These are phyloP conservation scores for Oriolus oriolus DNA, from an alignment of 2,113 vertebrate genomes.

Conservation along the genomic window DNA sequence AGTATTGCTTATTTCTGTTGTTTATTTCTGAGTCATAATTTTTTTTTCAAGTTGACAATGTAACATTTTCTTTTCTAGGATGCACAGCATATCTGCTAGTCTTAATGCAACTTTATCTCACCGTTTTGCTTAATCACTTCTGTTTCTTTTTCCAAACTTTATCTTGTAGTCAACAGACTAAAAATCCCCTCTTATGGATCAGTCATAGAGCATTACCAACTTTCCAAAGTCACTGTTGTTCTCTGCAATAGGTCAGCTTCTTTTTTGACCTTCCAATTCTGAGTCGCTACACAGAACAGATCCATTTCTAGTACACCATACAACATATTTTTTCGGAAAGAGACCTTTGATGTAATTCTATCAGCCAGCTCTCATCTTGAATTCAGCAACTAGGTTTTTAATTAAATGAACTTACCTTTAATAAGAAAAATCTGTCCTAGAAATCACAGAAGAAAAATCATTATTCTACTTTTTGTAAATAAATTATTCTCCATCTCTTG, in stretches of 20 bases:
- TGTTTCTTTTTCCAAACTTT: not conserved
- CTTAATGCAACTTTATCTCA: not conserved
- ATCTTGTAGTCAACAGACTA: not conserved
- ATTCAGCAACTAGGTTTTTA: not conserved
- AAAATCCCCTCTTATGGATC: not conserved
- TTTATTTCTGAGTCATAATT: not conserved
- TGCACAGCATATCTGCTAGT: not conserved
- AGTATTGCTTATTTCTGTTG: not conserved
- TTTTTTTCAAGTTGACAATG: not conserved
- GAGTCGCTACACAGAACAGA: not conserved
- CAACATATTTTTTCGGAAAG: not conserved
- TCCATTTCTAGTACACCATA: not conserved
- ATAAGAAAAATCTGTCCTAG: not conserved
- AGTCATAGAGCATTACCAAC: not conserved
- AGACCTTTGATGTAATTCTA: not conserved
- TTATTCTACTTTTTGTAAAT: not conserved
- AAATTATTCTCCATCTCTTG: not conserved
- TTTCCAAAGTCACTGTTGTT: not conserved
- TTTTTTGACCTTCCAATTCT: not conserved
- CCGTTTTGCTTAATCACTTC: not conserved
- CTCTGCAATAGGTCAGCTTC: not conserved
- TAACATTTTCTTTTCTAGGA: not conserved
- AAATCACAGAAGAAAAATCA: not conserved
- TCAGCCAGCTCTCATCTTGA: not conserved
- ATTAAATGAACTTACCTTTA: not conserved